Base-by-base conservation (phyloP, 2,113 vertebrate species). In the Litocranius walleri region DNA sequence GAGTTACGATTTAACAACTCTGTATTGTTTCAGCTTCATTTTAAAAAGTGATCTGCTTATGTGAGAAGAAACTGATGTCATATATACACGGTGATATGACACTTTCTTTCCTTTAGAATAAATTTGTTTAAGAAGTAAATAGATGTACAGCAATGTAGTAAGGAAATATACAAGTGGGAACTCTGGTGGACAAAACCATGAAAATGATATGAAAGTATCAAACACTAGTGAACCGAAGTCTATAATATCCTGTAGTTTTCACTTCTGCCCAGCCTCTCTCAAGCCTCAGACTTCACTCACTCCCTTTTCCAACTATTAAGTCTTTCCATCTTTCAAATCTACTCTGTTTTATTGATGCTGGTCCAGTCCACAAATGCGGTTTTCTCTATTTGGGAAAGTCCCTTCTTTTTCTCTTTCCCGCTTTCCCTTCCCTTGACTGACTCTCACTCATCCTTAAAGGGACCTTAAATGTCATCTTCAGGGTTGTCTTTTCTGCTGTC, bases 21-120 rank as follows among this genome's bases (percentile, higher is more conserved):
- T 67, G 64, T 40, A 23, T 71, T 3, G 3, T 43, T 84, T 96
- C 48, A 16, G 5, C n/a, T 83, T 40, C 27, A 15, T 54, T 91
- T 74, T 52, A 27, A 36, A 88, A 91, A 87, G 62, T 56, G 52
- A 9, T 9, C 6, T 86, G 27, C n/a, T 83, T 45, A 62, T 5
- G 1, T 21, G 30, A 52, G 61, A 56, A 81, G 52, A 80, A 57
- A 10, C 9, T 77, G 9, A 1, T 77, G 3, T 77, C 59, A 5
- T 25, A 78, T 25, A 61, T 40, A 85, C 10, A 23, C 4, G 52
- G 36, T 19, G 17, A 83, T 85, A 15, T 48, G 11, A 95, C 23
- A 5, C 59, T 81, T 90, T 95, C 54, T 81, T 94, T 93, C 15
- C 29, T 92, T 57, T 29, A 29, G 67, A 90, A 85, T 82, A 93